These are phyloP conservation scores for Leptopilina drosophilae DNA, from an alignment of 2,888 invertebrate genomes.

Conservation along the genomic window DNA sequence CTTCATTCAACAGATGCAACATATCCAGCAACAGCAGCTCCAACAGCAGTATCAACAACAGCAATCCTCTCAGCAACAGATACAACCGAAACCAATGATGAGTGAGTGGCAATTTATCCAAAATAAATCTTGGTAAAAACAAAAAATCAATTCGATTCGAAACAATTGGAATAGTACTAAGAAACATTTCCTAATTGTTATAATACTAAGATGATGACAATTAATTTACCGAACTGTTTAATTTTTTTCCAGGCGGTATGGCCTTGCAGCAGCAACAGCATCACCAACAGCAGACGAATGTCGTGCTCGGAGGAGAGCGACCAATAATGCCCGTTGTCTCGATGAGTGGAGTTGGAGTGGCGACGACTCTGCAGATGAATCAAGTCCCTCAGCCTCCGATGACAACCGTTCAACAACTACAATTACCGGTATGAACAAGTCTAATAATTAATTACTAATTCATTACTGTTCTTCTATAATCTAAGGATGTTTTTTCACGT, in stretches of 20 bases:
- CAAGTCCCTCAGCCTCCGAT: conserved; percentile 68
- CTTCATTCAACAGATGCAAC: conserved; percentile 69
- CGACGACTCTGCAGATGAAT: conserved; percentile 71
- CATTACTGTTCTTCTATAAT: too few species aligned
- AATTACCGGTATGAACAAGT: conserved; percentile 62
- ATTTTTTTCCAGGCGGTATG: conserved; percentile 77
- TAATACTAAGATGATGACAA: not conserved
- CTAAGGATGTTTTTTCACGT: too few species aligned
- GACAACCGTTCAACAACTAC: conserved; percentile 66
- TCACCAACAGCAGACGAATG: conserved; percentile 73
- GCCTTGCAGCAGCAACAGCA: conserved; percentile 79
- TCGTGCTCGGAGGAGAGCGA: conserved; percentile 77
- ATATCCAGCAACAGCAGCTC: conserved; percentile 72
- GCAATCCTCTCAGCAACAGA: conserved; percentile 77
- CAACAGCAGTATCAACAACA: conserved; percentile 66
- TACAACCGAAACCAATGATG: conserved; percentile 80
- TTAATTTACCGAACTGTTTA: conserved; percentile 16
- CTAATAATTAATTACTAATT: not conserved
- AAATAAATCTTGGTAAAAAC: too few species aligned
- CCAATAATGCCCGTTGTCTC: conserved; percentile 84
- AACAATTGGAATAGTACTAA: too few species aligned
- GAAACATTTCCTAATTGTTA: too few species aligned
- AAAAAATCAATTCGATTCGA: not conserved
- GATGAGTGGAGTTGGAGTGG: conserved; percentile 77
- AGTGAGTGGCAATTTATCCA: conserved; percentile 72